Base-by-base conservation (phyloP, 2,888 invertebrate genomes). In the Crematogaster levior region DNA sequence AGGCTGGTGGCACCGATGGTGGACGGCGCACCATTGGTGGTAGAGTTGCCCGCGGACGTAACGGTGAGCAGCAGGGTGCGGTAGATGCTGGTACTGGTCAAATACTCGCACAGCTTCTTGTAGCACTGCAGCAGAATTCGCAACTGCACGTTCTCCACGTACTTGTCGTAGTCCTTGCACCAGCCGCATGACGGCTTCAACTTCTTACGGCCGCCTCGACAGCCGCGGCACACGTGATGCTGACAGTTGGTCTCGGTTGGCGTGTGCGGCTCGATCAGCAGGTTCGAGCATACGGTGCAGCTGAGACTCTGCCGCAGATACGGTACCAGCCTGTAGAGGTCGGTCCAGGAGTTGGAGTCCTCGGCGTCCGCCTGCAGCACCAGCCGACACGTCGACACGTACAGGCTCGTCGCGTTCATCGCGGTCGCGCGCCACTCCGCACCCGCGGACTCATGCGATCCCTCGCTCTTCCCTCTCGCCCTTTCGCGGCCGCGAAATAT, bases 251-350 rank as follows among this genome's bases (percentile, higher is more conserved):
- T 96, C 90, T 96, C 96, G 27, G 96, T 96, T 21, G 98, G 98
- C 48, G 97, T 97, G 92, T 97, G 97, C 7, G 98, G 98, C 92
- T 97, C 97, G 89, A 97, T 96, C 81, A 98, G 95, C 88, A 98
- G 95, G 93, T 97, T 97, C 85, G 97, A 97, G 94, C 99, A 99
- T 79, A 98, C 98, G 81, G 97, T 97, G 95, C 99, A 99, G 89
- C 98, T 97, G 91, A 99, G 95, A 86, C 98, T 97, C 94, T 98
- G 98, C 82, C 98, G 96, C 93, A 98, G 95, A 95, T 97, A 97
- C 6, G 98, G 97, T 90, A 98, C 96, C 92, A 97, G 96, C 90
- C 97, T 96, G 95, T 97, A 97, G 90, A 98, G 95, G 95, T 98
- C 98, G 75, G 96, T 96, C 97, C 97, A 97, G 81, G 97, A 96